Evolutionary conservation across 1,140 invertebrate species (phyloP), one percentile per base, ranked within the genome.

Genomic region (Drosophila prosaltans): DNA sequence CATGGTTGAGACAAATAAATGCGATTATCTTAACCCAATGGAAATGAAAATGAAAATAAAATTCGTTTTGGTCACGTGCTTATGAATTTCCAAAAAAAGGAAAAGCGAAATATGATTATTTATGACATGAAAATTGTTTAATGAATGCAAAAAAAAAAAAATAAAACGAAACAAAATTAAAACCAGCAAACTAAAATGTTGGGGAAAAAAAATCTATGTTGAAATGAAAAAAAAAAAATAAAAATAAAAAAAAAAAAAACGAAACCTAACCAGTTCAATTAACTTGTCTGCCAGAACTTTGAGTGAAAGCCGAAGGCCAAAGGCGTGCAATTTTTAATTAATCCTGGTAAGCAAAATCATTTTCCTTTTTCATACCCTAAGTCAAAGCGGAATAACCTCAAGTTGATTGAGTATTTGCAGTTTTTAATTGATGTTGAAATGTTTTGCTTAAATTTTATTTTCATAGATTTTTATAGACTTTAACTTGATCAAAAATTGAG

Each of bases 51-150:
- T 88, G 67, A 83, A 80, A 74, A 89, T 89, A 67, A 69, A 84
- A 89, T 89, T 89, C 40, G 84, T 69, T 63, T 59, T 89, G 84
- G 84, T 89, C 84, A 89, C 78, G 78, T 89, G 73, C 71, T 84
- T 76, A 73, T 45, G 16, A 40, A 40, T 40, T 40, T 16, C 10
- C 45, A 36, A 45, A 71, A 71, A 16, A 61, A 55, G 55, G 61
- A 64, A 86, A 71, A 66, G 81, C 75, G 78, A 76, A 80, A 80
- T 55, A 73, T 79, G 72, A 86, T 70, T 88, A 81, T 75, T 72
- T 68, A 51, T 74, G 24, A 80, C 65, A 68, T 67, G 51, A 54
- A 51, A 65, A 63, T 60, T 51, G 30, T 26, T 39, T 26, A 28
- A 72, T 48, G 58, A 65, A 60, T 43, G 51, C 16, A 10, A 30